These are phyloP conservation scores for Agrilus planipennis DNA, from an alignment of 1,140 invertebrate species.

Conservation along the genomic window DNA sequence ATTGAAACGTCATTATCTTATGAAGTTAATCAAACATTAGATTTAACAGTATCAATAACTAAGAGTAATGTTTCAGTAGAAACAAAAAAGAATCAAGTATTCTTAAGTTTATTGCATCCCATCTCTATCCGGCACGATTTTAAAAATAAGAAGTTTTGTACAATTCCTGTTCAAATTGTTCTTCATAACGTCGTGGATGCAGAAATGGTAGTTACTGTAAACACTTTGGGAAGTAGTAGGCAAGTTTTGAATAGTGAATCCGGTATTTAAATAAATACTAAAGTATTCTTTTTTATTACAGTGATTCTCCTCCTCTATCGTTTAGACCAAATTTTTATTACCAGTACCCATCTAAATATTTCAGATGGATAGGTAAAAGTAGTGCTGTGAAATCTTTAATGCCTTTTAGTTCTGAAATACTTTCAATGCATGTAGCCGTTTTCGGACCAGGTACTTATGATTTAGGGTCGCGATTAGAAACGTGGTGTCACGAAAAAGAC, in stretches of 20 bases:
- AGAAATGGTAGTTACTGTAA: constrained; percentile 22
- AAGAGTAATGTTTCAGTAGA: constrained; percentile 11
- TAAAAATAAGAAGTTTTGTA: constrained; percentile 36
- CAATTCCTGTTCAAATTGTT: constrained; percentile 41
- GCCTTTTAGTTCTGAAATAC: constrained; percentile 23
- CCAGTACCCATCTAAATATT: constrained; percentile 25
- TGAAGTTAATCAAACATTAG: constrained; percentile 1
- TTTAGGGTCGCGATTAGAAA: constrained; percentile 27
- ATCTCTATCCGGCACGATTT: constrained; percentile 41
- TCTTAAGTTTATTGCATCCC: constrained; percentile 39
- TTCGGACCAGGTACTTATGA: constrained; percentile 29
- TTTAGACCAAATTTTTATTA: constrained; percentile 17
- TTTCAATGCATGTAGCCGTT: constrained; percentile 23
- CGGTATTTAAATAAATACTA: neutral
- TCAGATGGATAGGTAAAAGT: constrained; percentile 27
- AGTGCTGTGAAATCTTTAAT: constrained; percentile 20
- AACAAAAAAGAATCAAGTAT: constrained; percentile 29
- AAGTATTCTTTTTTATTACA: constrained; percentile 12
- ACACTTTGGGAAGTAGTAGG: constrained; percentile 24
- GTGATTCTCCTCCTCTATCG: constrained; percentile 2
- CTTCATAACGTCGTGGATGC: constrained; percentile 29
- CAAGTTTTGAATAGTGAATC: constrained; percentile 10
- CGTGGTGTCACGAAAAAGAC: constrained; percentile 28
- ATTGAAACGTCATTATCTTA: constrained; percentile 7
- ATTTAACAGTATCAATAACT: neutral